These are phyloP conservation scores for Psophia crepitans DNA, from an alignment of 2,113 vertebrate species.

Conservation along the genomic window DNA sequence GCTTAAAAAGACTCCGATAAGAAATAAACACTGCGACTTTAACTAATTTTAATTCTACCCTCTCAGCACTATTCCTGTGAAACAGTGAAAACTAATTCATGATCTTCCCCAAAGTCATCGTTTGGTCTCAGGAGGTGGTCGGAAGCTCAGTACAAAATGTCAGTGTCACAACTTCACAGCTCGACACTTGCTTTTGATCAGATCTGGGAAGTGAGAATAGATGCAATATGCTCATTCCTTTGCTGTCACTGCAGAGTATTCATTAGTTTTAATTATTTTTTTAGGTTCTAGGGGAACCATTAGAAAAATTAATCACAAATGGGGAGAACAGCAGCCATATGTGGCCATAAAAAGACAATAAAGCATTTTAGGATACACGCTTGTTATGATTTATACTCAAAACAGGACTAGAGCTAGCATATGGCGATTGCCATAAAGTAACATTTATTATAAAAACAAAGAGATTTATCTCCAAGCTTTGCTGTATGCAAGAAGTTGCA, in stretches of 20 bases:
- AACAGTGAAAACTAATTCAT: neutral
- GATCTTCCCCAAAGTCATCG: conserved; percentile 25
- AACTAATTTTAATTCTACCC: neutral
- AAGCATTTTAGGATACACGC: conserved; percentile 42
- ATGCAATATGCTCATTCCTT: conserved; percentile 23
- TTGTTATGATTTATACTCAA: conserved; percentile 62
- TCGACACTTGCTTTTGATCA: conserved; percentile 34
- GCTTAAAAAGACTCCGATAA: neutral
- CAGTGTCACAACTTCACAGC: conserved; percentile 15
- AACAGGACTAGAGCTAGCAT: conserved; percentile 45
- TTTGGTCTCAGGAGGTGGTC: conserved; percentile 51
- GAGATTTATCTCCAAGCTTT: neutral
- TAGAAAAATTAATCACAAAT: conserved; percentile 65
- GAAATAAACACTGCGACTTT: neutral
- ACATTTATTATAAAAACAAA: conserved; percentile 33
- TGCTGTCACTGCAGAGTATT: conserved; percentile 13
- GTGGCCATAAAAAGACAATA: conserved; percentile 58
- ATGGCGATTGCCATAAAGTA: conserved; percentile 1
- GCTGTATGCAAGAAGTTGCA: neutral
- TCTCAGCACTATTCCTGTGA: neutral
- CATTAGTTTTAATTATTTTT: conserved; percentile 75
- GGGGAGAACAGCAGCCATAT: conserved; percentile 15
- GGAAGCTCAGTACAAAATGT: neutral
- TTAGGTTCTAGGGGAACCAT: conserved; percentile 66
- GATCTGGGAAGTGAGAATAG: neutral